These are phyloP conservation scores for Phasia obesa DNA, from an alignment of 2,888 invertebrate species.

Conservation along the genomic window DNA sequence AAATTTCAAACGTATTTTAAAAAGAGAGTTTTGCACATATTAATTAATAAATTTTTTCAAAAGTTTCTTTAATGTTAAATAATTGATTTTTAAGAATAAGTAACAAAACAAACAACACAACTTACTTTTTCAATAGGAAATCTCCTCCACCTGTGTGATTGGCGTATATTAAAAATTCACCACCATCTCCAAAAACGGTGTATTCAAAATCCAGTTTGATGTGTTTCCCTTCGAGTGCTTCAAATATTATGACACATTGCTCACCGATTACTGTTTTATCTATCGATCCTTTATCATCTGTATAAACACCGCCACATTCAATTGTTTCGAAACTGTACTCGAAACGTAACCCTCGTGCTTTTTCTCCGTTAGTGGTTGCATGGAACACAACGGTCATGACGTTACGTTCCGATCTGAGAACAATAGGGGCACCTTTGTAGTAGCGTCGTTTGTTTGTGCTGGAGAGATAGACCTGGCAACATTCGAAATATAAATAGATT, in stretches of 20 bases:
- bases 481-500: neutral
- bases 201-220: slow-evolving; percentile 77
- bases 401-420: slow-evolving; percentile 87
- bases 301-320: slow-evolving; percentile 89
- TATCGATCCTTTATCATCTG: slow-evolving; percentile 76
- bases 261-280: neutral
- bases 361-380: slow-evolving; percentile 84
- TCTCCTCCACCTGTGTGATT: slow-evolving; percentile 66
- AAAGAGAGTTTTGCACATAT: too few species aligned
- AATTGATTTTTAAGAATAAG: neutral
- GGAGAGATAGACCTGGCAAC: slow-evolving; percentile 74
- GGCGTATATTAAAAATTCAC: slow-evolving; percentile 70
- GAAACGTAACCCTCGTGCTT: slow-evolving; percentile 86
- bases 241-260: slow-evolving; percentile 84
- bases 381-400: slow-evolving; percentile 88
- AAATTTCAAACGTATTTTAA: too few species aligned
- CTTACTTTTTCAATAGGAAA: slow-evolving; percentile 73
- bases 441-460: slow-evolving; percentile 72
- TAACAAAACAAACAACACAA: neutral
- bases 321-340: slow-evolving; percentile 86
- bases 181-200: slow-evolving; percentile 46
- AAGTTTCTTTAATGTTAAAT: too few species aligned
- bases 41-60: too few species aligned
- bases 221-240: slow-evolving; percentile 85
- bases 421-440: slow-evolving; percentile 79